These are phyloP conservation scores for Gnathonemus longibarbis DNA, from an alignment of 2,113 vertebrate species.

Conservation along the genomic window DNA sequence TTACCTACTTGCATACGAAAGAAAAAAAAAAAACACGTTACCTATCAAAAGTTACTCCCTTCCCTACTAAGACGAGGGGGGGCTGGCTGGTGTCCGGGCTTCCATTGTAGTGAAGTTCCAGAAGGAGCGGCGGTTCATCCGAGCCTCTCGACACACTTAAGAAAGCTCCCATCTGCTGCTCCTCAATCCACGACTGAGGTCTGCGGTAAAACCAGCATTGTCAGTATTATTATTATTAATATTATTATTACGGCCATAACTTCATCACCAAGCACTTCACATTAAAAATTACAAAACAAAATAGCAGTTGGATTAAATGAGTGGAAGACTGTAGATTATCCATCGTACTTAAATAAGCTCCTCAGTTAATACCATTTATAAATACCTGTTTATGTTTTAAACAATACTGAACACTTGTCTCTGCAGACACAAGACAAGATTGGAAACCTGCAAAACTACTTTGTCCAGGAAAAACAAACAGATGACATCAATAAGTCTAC, in stretches of 20 bases:
- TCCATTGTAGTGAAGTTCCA: constrained; percentile 88
- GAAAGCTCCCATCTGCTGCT: constrained; percentile 88
- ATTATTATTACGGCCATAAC: background rate
- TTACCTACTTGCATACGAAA: background rate
- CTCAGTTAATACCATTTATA: background rate
- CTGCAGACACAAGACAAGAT: background rate
- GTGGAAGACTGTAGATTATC: background rate
- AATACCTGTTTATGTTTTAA: background rate
- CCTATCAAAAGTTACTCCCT: constrained; percentile 97
- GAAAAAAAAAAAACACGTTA: constrained; percentile 32
- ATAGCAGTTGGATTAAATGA: background rate
- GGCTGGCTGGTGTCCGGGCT: constrained; percentile 52
- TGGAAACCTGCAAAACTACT: background rate
- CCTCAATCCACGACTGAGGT: constrained; percentile 77
- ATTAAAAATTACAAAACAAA: background rate
- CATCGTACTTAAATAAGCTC: background rate
- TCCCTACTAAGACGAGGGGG: constrained; percentile 83
- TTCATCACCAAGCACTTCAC: background rate
- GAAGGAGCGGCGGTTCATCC: constrained; percentile 84
- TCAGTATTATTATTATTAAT: too few species aligned
- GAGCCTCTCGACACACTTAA: constrained; percentile 90
- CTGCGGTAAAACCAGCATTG: constrained; percentile 43
- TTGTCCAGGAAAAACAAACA: background rate
- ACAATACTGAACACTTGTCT: background rate
- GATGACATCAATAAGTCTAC: constrained; percentile 43